These are phyloP conservation scores for Platerodrilus igneus DNA, from an alignment of 2,888 invertebrate genomes.

Conservation along the genomic window DNA sequence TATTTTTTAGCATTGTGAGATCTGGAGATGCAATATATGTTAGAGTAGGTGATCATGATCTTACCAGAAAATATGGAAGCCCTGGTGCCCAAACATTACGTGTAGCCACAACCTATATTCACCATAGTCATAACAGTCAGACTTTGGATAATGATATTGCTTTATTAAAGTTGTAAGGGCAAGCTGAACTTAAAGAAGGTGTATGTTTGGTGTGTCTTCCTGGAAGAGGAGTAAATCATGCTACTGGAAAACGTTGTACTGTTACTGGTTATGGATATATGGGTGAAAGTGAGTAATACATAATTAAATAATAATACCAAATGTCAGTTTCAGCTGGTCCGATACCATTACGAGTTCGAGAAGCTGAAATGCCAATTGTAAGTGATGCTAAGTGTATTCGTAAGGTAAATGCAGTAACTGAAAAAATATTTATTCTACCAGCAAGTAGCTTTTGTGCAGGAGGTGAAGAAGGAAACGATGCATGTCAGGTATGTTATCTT, in stretches of 20 bases:
- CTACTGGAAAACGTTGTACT: conserved; percentile 86
- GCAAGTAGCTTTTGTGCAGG: conserved; percentile 93
- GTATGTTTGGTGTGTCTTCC: conserved; percentile 83
- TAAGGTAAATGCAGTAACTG: conserved; percentile 90
- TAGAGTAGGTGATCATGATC: conserved; percentile 86
- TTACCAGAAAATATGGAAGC: conserved; percentile 85
- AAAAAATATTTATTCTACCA: conserved; percentile 89
- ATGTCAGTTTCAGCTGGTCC: no score
- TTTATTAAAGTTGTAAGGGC: conserved; percentile 80
- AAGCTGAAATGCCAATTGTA: conserved; percentile 88
- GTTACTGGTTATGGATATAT: conserved; percentile 94
- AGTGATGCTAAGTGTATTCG: conserved; percentile 88
- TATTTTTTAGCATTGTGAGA: conserved; percentile 71
- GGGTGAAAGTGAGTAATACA: conserved; percentile 70
- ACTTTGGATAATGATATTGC: conserved; percentile 94
- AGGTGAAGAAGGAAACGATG: conserved; percentile 88
- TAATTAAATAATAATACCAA: neutral
- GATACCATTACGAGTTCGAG: conserved; percentile 82
- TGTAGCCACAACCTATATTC: conserved; percentile 90
- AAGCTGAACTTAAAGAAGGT: conserved; percentile 82
- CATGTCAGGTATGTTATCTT: conserved; percentile 68
- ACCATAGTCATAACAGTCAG: conserved; percentile 93
- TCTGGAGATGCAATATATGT: conserved; percentile 92
- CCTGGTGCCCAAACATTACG: conserved; percentile 86
- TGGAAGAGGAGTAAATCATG: conserved; percentile 81